Base-by-base conservation (phyloP, 2,797 vertebrate genomes). In the Lacerta bilineata region DNA sequence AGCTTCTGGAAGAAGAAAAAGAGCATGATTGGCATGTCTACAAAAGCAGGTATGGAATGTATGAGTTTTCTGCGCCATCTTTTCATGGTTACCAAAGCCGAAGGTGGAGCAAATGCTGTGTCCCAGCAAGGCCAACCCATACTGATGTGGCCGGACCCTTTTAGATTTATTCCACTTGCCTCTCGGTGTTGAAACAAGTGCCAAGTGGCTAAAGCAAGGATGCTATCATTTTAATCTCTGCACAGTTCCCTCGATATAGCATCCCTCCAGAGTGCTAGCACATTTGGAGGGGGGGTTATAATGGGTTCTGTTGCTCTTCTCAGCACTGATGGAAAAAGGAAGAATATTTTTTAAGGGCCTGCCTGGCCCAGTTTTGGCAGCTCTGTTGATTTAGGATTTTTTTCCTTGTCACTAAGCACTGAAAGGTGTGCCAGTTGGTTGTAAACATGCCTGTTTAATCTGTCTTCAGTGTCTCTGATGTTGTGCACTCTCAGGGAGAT, bases 1-100 rank as follows among this genome's bases (percentile, higher is more conserved):
- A 98, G 97, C 90, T 98, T 98, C 55, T 99, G 99, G 99, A 98
- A 97, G 93, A 98, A 98, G 87, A 99, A 98, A 95, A 98, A 97
- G 84, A 98, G 95, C 96, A 98, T 99, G 98, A 97, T 91, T 25
- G 99, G 99, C 68, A 98, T 98, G 97, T 99, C 99, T 85, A 98
- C 97, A 89, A 98, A 98, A 96, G 98, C 98, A 96, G 98, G 99
- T 99, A 82, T 46, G 82, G 36, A 0, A 33, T 33, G 20, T 20
- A 33, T 13, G 15, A 50, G 25, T 29, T 7, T 33, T n/a, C 20
- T 66, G 4, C 18, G 20, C 6, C 36, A 8, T 41, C 46, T 61
- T 79, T 71, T 20, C 33, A 29, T 29, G 69, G 25, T n/a, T 43
- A 27, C 1, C 83, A 36, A 71, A 3, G 15, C n/a, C 55, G 1